Evolutionary conservation across 2,888 invertebrate species (phyloP).

Genomic region (Ormyrus pomaceus): DNA sequence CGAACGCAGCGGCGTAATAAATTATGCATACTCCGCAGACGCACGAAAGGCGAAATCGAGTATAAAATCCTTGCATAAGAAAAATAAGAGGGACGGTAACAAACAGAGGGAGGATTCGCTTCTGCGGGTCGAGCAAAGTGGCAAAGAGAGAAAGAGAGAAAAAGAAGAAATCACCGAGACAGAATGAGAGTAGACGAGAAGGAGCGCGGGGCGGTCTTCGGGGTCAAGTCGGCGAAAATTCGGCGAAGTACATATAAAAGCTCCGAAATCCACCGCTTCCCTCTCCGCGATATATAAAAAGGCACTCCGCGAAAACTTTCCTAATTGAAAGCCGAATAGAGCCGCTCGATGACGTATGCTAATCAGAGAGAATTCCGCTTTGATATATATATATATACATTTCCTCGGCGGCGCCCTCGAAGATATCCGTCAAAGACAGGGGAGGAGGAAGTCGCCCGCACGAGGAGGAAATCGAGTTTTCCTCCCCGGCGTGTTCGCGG

Average conservation of each 20-base stretch:
- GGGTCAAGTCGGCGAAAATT: conserved; percentile 28
- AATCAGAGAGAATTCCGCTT: neutral
- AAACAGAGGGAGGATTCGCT: no score
- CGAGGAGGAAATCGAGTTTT: neutral
- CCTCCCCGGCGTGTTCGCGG: no score
- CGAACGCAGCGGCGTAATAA: no score
- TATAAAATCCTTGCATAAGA: no score
- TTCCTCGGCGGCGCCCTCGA: no score
- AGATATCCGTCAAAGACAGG: neutral
- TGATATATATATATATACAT: no score
- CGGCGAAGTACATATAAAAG: neutral
- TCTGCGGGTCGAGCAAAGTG: no score
- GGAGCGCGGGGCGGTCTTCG: neutral
- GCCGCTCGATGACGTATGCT: neutral
- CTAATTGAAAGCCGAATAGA: conserved; percentile 22
- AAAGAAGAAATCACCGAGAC: neutral
- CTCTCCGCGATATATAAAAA: neutral
- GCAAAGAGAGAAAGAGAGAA: neutral
- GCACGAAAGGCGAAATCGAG: no score
- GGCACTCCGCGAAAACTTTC: conserved; percentile 13
- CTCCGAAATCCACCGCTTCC: neutral
- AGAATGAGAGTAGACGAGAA: conserved; percentile 13
- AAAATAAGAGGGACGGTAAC: no score
- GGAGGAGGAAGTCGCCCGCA: neutral
- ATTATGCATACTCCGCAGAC: no score